Evolutionary conservation across 1,140 invertebrate species (phyloP).

Genomic region (Bombus terrestris): DNA sequence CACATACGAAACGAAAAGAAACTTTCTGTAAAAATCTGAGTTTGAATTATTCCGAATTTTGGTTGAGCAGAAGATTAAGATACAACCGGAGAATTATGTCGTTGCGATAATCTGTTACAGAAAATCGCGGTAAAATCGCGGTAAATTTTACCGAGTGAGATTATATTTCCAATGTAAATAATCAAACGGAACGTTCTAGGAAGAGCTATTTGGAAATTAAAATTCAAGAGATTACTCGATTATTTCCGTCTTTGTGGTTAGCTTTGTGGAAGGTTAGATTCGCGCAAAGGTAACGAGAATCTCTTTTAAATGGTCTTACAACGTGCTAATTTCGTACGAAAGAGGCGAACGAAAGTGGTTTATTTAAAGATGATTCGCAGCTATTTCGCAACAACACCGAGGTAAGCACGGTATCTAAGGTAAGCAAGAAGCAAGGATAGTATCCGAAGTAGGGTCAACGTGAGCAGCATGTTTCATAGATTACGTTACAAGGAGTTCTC

Average conservation of each 20-base stretch:
- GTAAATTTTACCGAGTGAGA: background rate
- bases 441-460: background rate
- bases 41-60: background rate
- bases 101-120: no score
- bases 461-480: background rate
- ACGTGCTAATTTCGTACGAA: background rate
- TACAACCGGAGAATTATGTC: background rate
- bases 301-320: background rate
- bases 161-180: background rate
- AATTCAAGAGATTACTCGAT: background rate
- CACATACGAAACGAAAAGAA: background rate
- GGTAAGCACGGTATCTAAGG: background rate
- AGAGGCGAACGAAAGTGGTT: background rate
- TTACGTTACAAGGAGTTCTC: background rate
- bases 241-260: background rate
- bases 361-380: background rate
- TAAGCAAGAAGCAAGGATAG: no score
- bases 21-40: background rate
- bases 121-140: background rate
- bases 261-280: background rate
- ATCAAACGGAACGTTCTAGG: background rate
- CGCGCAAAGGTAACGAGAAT: background rate
- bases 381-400: background rate
- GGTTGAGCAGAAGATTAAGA: rapidly evolving
- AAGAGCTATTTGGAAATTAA: background rate